A percentile compares a stretch with the other conserved stretches of the same genome.
Conservation (phyloP, 2,797 vertebrate genomes). For the Otolemur crassicaudatus region DNA sequence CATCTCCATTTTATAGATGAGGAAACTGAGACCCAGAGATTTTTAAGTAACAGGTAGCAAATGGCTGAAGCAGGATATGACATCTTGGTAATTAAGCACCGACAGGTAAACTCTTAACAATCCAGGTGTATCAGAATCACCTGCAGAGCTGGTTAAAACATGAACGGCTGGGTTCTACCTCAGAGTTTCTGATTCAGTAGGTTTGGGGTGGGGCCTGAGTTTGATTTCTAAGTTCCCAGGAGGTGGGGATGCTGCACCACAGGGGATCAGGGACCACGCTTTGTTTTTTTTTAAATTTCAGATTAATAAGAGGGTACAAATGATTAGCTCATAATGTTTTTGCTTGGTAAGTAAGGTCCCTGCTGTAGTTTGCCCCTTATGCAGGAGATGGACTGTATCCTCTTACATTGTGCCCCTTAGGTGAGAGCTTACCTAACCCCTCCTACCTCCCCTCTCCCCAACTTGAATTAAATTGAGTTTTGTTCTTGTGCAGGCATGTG, state of each 20-base stretch:
- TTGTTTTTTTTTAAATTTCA: not conserved
- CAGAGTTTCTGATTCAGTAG: not conserved
- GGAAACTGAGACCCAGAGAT: not conserved
- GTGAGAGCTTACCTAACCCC: no score
- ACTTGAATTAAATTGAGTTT: no score
- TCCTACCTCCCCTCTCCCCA: no score
- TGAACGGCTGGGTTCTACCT: not conserved
- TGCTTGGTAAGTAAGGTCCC: no score
- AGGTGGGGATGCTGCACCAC: not conserved
- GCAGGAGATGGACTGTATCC: no score
- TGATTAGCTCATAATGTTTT: no score
- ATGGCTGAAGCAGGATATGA: not conserved
- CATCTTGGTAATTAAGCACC: not conserved
- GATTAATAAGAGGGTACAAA: no score
- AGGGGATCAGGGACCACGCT: no score
- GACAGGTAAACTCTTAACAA: not conserved
- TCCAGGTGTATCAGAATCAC: not conserved
- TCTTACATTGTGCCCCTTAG: no score
- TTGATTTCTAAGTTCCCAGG: not conserved
- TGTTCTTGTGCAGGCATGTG: no score
- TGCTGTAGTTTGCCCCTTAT: no score
- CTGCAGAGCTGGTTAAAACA: not conserved
- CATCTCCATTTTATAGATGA: not conserved
- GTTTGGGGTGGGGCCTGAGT: not conserved
- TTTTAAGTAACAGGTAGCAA: constrained; percentile 22